A percentile compares a stretch with the other conserved stretches of the same genome.
These are phyloP conservation scores for Drosophila silvestris DNA, from an alignment of 2,888 invertebrate genomes.

Conservation along the genomic window DNA sequence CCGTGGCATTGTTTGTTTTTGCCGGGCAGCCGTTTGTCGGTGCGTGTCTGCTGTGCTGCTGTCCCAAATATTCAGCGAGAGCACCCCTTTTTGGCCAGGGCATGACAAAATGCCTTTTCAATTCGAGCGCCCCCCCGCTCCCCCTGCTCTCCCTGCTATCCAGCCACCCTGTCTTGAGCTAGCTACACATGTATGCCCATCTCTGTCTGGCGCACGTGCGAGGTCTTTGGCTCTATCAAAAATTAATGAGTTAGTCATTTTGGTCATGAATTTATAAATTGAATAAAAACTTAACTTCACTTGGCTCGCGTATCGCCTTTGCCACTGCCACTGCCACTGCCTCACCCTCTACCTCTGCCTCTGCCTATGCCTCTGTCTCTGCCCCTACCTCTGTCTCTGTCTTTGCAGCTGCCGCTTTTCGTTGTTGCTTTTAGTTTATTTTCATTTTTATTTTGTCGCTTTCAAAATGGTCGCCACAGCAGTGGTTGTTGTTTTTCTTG, in stretches of 20 bases:
- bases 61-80: slow-evolving; percentile 66
- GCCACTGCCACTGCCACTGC: slow-evolving; percentile 62
- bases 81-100: slow-evolving; percentile 50
- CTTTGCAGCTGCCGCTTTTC: slow-evolving; percentile 71
- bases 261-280: slow-evolving; percentile 79
- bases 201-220: slow-evolving; percentile 24
- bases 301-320: slow-evolving; percentile 28
- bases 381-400: slow-evolving; percentile 9
- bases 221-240: slow-evolving; percentile 64
- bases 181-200: slow-evolving; percentile 17
- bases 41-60: slow-evolving; percentile 32
- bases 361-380: neutral
- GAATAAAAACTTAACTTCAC: slow-evolving; percentile 76
- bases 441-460: slow-evolving; percentile 38
- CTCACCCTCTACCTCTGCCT: neutral
- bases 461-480: slow-evolving; percentile 72
- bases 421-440: slow-evolving; percentile 27
- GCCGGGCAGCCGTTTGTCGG: slow-evolving; percentile 46
- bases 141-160: neutral
- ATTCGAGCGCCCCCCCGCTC: slow-evolving; percentile 17
- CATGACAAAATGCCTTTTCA: slow-evolving; percentile 55
- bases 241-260: slow-evolving; percentile 79
- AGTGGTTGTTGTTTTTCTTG: slow-evolving; percentile 6
- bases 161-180: slow-evolving; percentile 6
- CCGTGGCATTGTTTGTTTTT: slow-evolving; percentile 73